phyloP scores from a whole-genome alignment of 2,888 invertebrate species.

The Nectonema munidae region DNA sequence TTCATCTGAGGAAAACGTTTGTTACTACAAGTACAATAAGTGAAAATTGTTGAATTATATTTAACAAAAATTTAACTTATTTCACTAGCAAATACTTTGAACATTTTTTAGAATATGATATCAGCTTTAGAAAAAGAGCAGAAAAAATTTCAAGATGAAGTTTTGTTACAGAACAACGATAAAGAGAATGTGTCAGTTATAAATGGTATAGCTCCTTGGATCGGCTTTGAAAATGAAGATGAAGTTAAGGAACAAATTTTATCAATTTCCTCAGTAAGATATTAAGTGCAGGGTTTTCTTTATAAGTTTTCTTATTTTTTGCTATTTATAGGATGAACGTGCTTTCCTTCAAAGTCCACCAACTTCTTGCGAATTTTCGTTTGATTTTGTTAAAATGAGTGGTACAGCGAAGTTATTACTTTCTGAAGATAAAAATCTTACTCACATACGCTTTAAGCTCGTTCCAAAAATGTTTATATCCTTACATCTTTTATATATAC shows the following conservation, averaged over 20 bases:
- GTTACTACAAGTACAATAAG: no score
- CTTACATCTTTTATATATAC: no score
- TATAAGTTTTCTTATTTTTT: constrained; percentile 8
- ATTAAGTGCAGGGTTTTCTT: constrained; percentile 1
- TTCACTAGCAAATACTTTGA: constrained; percentile 15
- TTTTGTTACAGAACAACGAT: constrained; percentile 31
- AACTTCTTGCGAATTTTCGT: constrained; percentile 36
- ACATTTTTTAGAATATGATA: constrained; percentile 50
- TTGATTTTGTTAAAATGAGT: no score
- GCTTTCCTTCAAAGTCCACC: constrained; percentile 89
- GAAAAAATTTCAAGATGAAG: constrained; percentile 64
- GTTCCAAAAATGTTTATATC: no score
- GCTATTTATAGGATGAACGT: constrained; percentile 46
- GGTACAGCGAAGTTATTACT: no score
- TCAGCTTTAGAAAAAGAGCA: constrained; percentile 89
- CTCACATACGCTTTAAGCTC: no score
- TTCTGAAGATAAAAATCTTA: no score
- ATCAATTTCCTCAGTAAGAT: constrained; percentile 46
- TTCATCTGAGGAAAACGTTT: no score
- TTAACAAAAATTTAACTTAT: constrained; percentile 13
- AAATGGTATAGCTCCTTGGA: constrained; percentile 46
- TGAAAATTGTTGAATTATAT: constrained; percentile 16
- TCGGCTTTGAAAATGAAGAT: constrained; percentile 68
- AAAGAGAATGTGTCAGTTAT: constrained; percentile 18
- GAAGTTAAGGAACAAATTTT: constrained; percentile 73